Percentiles rank a stretch among this genome's conserved stretches.
Conservation (phyloP, 2,888 invertebrate species). For the Apotomis capreana region DNA sequence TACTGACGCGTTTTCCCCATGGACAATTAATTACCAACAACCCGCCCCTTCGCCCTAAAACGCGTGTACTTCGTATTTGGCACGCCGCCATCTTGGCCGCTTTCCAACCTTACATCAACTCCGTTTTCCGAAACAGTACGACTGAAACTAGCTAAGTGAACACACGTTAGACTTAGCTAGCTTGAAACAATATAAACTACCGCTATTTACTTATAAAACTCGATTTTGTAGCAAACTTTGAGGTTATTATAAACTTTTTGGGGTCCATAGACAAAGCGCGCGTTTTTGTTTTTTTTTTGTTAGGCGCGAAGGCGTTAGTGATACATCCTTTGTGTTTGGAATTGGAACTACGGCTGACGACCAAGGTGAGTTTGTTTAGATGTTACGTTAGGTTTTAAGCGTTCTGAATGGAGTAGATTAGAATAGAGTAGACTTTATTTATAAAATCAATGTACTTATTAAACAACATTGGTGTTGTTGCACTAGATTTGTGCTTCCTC, state of each 20-base stretch:
- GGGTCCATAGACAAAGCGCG: slow-evolving; percentile 45
- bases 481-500: no score
- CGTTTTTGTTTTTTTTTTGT: slow-evolving; percentile 41
- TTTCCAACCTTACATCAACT: slow-evolving; percentile 61
- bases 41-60: slow-evolving; percentile 22
- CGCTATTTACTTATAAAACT: slow-evolving; percentile 29
- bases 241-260: slow-evolving; percentile 46
- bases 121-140: slow-evolving; percentile 62
- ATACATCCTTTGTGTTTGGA: slow-evolving; percentile 33
- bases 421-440: no score
- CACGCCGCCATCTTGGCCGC: slow-evolving; percentile 76
- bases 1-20: background rate
- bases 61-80: slow-evolving; percentile 82
- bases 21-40: slow-evolving; percentile 6
- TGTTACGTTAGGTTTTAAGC: background rate
- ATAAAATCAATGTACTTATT: no score
- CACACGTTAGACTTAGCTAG: slow-evolving; percentile 58
- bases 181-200: slow-evolving; percentile 34
- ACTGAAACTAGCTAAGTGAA: slow-evolving; percentile 58
- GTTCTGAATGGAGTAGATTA: background rate
- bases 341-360: slow-evolving; percentile 37
- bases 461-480: no score
- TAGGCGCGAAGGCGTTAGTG: slow-evolving; percentile 53
- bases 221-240: slow-evolving; percentile 41
- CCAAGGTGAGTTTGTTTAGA: slow-evolving; percentile 24